Percentiles rank a stretch among this genome's conserved stretches.
phyloP scores from a whole-genome alignment of 2,888 invertebrate species.

The Tholera decimalis region DNA sequence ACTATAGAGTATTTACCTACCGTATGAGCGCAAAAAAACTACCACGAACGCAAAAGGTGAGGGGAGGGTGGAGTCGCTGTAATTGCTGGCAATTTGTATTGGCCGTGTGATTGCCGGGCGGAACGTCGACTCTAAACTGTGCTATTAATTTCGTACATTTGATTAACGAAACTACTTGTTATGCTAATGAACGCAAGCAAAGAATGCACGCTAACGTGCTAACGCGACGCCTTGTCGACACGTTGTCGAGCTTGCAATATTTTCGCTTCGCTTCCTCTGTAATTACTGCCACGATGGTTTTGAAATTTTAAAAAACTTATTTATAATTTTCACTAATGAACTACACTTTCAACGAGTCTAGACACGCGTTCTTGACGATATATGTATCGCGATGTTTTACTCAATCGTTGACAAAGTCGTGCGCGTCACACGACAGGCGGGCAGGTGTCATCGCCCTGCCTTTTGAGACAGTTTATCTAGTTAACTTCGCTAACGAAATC shows the following conservation, averaged over 20 bases:
- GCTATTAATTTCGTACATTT: constrained; percentile 91
- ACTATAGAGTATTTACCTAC: constrained; percentile 75
- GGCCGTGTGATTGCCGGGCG: constrained; percentile 89
- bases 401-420: constrained; percentile 72
- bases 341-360: constrained; percentile 43
- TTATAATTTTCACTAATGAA: constrained; percentile 67
- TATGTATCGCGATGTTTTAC: constrained; percentile 57
- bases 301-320: constrained; percentile 78
- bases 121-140: constrained; percentile 89
- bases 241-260: constrained; percentile 87
- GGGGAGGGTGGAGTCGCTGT: constrained; percentile 84
- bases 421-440: constrained; percentile 55
- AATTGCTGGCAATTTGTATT: constrained; percentile 90
- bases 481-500: constrained; percentile 70
- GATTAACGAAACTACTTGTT: constrained; percentile 91
- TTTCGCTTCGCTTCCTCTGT: constrained; percentile 82
- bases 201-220: constrained; percentile 89
- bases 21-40: constrained; percentile 74
- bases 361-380: constrained; percentile 41
- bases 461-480: constrained; percentile 68
- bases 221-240: constrained; percentile 89
- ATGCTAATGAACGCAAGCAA: constrained; percentile 89
- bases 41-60: constrained; percentile 77
- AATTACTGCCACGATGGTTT: constrained; percentile 80
- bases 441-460: constrained; percentile 64